Base-by-base conservation (phyloP, 2,888 invertebrate genomes). In the Gonocerus acuteangulatus region DNA sequence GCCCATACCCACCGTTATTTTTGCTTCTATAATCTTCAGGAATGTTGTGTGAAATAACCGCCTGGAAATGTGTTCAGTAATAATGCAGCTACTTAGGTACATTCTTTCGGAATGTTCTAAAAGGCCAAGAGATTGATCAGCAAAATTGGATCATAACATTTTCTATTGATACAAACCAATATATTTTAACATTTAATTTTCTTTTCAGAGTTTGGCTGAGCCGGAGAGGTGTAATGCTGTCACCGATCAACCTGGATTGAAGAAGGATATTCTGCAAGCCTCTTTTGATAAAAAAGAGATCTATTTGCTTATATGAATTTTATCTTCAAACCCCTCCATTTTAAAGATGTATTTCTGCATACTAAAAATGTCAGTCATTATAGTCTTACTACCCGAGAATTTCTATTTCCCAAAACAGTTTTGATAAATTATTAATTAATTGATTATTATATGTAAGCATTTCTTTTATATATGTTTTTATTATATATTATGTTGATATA, bases 181-280 rank as follows among this genome's bases (percentile, higher is more conserved):
- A n/a, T n/a, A n/a, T n/a, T n/a, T n/a, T n/a, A n/a, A n/a, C n/a
- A n/a, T 47, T 60, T 52, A 3, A 44, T 56, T 42, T 39, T 23
- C 32, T 2, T 79, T 76, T 0, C 76, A 86, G 86, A 2, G 80
- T 88, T 60, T 89, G 89, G 87, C 76, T 89, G 69, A 85, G 83
- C 75, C 65, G 67, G 57, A 60, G 68, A 42, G 66, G 66, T 13
- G 39, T 65, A 19, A 51, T 65, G 16, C 57, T 68, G 11, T 64
- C 67, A 2, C 62, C 66, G 44, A 66, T 68, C 51, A 67, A 66
- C 39, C 39, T 39, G 4, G 39, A 39, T 39, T 39, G 15, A 39
- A 39, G 15, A n/a, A 39, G n/a, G 39, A 39, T 39, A 15, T 6
- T 27, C 9, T 27, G 4, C 3, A 39, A 39, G 13, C 39, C 39